A percentile compares a stretch with the other conserved stretches of the same genome.
These are phyloP conservation scores for Brachyalestes nurse DNA, from an alignment of 2,797 vertebrate genomes.

Conservation along the genomic window DNA sequence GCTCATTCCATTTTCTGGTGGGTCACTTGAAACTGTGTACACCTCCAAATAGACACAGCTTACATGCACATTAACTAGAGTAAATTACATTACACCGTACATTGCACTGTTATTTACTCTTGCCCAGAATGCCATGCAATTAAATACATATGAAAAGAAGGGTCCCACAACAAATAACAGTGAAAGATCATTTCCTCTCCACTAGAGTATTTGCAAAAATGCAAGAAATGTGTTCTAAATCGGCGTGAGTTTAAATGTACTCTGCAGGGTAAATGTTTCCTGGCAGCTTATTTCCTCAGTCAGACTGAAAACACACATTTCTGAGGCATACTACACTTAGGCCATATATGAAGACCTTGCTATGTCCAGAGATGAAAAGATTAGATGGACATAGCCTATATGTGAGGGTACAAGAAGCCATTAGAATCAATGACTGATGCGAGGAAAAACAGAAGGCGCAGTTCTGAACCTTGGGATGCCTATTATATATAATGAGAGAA, in stretches of 20 bases:
- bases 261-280: background rate
- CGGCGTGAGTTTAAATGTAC: background rate
- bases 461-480: slow-evolving; percentile 19
- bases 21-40: slow-evolving; percentile 52
- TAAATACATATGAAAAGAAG: background rate
- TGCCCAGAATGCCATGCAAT: background rate
- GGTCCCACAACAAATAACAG: background rate
- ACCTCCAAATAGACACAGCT: slow-evolving; percentile 23
- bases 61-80: slow-evolving; percentile 40
- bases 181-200: background rate
- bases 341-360: background rate
- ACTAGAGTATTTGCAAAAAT: background rate
- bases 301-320: background rate
- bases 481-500: slow-evolving; percentile 32
- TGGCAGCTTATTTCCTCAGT: slow-evolving; percentile 4
- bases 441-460: background rate
- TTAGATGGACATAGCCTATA: background rate
- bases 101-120: background rate
- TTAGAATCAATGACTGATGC: slow-evolving; percentile 1
- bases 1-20: slow-evolving; percentile 54
- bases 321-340: background rate
- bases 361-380: background rate
- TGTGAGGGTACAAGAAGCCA: background rate
- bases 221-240: background rate
- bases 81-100: slow-evolving; percentile 4